Conservation (phyloP, 2,797 vertebrate species). For the Brachymystax lenok region DNA sequence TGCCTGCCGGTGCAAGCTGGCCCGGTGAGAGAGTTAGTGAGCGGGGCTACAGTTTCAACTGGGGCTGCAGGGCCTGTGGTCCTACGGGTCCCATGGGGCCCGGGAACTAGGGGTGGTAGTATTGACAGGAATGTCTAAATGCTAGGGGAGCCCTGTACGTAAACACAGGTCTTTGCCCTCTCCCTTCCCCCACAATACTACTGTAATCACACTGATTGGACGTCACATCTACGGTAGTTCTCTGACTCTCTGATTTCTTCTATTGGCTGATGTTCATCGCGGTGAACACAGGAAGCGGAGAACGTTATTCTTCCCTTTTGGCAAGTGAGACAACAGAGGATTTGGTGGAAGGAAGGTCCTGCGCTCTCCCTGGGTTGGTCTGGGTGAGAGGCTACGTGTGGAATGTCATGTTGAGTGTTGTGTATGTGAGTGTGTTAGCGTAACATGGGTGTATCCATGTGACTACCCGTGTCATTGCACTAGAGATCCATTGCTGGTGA, state of each 20-base stretch:
- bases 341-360: neutral
- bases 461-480: neutral
- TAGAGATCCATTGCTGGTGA: neutral
- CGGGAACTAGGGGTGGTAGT: neutral
- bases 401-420: slow-evolving; percentile 19
- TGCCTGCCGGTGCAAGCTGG: neutral
- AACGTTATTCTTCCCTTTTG: neutral
- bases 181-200: neutral
- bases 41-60: neutral
- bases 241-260: neutral
- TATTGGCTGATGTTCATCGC: neutral
- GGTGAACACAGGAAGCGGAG: neutral
- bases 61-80: neutral
- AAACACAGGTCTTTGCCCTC: neutral
- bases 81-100: neutral
- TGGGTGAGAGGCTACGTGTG: slow-evolving; percentile 3
- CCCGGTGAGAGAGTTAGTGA: neutral
- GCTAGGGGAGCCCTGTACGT: neutral
- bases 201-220: slow-evolving; percentile 11
- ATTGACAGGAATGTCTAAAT: slow-evolving; percentile 3
- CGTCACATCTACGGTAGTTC: neutral
- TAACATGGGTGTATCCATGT: slow-evolving; percentile 5
- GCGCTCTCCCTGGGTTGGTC: neutral
- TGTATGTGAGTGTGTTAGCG: neutral
- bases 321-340: neutral